A percentile compares a stretch with the other conserved stretches of the same genome.
These are phyloP conservation scores for Hippocampus comes DNA, from an alignment of 2,113 vertebrate genomes.

Conservation along the genomic window DNA sequence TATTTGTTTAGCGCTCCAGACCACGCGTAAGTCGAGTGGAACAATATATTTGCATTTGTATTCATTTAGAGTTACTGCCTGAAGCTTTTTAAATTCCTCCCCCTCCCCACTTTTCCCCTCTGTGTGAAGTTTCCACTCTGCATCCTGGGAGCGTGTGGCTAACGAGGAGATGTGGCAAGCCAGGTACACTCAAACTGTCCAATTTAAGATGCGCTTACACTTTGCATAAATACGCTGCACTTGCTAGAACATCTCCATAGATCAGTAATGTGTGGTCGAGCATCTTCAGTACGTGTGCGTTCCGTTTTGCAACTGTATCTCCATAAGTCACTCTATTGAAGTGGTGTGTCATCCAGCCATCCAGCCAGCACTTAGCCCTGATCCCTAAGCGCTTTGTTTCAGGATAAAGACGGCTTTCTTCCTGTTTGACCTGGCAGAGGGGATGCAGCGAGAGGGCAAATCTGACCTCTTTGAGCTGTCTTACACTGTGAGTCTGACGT, in stretches of 20 bases:
- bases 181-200: conserved; percentile 73
- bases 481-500: conserved; percentile 77
- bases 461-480: conserved; percentile 81
- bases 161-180: conserved; percentile 99
- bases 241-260: conserved; percentile 63
- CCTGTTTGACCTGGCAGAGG: conserved; percentile 90
- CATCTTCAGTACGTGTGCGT: conserved; percentile 41
- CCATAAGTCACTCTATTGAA: conserved; percentile 61
- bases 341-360: conserved; percentile 65
- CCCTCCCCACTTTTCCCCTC: not conserved
- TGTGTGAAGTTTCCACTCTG: conserved; percentile 79
- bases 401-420: conserved; percentile 99
- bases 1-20: conserved; percentile 50
- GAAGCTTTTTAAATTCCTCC: conserved; percentile 37
- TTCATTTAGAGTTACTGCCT: conserved; percentile 52
- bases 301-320: conserved; percentile 46
- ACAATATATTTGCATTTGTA: conserved; percentile 58
- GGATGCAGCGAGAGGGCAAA: conserved; percentile 69
- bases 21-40: conserved; percentile 36
- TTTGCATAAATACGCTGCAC: conserved; percentile 53
- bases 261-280: conserved; percentile 61
- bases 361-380: conserved; percentile 70
- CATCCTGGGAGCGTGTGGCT: conserved; percentile 93
- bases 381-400: conserved; percentile 64
- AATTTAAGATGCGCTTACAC: conserved; percentile 19